Evolutionary conservation across 1,140 invertebrate species (phyloP).

Genomic region (Drosophila hydei): DNA sequence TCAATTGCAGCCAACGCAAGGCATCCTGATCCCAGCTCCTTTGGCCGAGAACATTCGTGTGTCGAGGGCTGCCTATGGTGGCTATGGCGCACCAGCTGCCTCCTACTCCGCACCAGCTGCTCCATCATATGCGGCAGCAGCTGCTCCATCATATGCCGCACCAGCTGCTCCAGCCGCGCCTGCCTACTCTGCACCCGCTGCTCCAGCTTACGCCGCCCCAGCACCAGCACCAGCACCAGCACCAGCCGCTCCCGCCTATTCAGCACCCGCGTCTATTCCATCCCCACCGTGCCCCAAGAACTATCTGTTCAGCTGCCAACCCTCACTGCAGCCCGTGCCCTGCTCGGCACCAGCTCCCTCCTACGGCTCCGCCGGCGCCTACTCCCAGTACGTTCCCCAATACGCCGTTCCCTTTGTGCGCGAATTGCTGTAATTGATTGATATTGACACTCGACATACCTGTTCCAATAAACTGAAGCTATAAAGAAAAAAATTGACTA

Average conservation of each 20-base stretch:
- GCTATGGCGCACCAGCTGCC: slow-evolving; percentile 55
- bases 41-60: slow-evolving; percentile 71
- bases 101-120: slow-evolving; percentile 43
- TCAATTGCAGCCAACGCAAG: slow-evolving; percentile 72
- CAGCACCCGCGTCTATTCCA: slow-evolving; percentile 54
- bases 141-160: slow-evolving; percentile 30
- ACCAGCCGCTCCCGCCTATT: slow-evolving; percentile 35
- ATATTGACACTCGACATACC: slow-evolving; percentile 11
- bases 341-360: slow-evolving; percentile 63
- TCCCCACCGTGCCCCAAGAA: slow-evolving; percentile 77
- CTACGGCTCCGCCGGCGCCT: slow-evolving; percentile 63
- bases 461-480: slow-evolving; percentile 53
- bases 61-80: slow-evolving; percentile 63
- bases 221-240: slow-evolving; percentile 40
- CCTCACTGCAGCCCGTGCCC: slow-evolving; percentile 72
- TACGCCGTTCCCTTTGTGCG: slow-evolving; percentile 68
- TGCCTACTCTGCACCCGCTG: slow-evolving; percentile 46
- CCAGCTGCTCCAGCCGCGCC: slow-evolving; percentile 45
- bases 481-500: slow-evolving; percentile 12
- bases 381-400: slow-evolving; percentile 70
- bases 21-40: slow-evolving; percentile 70
- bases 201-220: slow-evolving; percentile 29
- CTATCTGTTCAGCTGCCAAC: slow-evolving; percentile 82
- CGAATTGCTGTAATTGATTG: slow-evolving; percentile 49
- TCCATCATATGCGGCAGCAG: slow-evolving; percentile 36